phyloP scores from a whole-genome alignment of 2,113 vertebrate genomes.

The Abramis brama region DNA sequence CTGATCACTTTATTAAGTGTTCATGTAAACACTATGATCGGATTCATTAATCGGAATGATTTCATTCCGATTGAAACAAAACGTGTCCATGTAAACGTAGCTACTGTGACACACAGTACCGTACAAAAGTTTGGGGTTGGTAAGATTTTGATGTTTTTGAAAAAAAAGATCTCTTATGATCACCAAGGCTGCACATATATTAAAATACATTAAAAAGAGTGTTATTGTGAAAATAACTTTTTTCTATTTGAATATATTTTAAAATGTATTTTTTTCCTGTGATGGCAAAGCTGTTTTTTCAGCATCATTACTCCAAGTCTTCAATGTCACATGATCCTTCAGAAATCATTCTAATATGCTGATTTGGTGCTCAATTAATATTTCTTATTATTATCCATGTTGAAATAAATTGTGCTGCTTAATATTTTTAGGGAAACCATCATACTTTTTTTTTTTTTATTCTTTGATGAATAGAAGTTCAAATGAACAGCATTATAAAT shows the following conservation, averaged over 20 bases:
- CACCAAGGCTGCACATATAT: neutral
- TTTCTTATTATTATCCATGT: neutral
- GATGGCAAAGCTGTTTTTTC: neutral
- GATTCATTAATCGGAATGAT: no score
- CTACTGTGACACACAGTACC: neutral
- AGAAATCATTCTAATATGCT: neutral
- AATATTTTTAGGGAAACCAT: neutral
- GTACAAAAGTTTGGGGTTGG: neutral
- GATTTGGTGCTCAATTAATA: neutral
- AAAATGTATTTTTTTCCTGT: neutral
- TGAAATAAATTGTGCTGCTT: neutral
- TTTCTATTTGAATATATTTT: no score
- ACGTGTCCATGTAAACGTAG: no score
- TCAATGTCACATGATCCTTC: neutral
- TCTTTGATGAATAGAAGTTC: neutral
- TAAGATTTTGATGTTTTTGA: neutral
- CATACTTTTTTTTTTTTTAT: neutral
- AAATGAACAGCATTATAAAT: neutral
- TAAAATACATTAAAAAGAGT: neutral
- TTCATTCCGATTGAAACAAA: no score
- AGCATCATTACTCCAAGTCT: neutral
- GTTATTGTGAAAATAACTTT: neutral
- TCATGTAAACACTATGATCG: no score
- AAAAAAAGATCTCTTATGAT: neutral
- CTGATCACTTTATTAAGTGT: no score